phyloP scores from a whole-genome alignment of 2,888 invertebrate species.

The Brachypterus glaber region DNA sequence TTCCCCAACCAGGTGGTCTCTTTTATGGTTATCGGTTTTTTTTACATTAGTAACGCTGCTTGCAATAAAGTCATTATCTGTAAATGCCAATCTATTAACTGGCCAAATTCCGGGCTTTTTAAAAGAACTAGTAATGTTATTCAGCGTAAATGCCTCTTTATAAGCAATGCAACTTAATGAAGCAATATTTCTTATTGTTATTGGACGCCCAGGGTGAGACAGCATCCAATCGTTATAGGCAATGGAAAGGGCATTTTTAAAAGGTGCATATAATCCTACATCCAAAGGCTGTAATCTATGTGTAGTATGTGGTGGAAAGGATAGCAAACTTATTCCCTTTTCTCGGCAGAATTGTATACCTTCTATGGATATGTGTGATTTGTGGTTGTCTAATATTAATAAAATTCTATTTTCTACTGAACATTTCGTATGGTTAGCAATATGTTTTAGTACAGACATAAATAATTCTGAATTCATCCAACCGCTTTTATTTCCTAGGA shows the following conservation, averaged over 20 bases:
- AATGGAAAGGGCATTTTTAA: constrained; percentile 25
- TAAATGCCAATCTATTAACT: constrained; percentile 14
- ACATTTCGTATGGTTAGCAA: constrained; percentile 11
- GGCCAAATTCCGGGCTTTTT: constrained; percentile 20
- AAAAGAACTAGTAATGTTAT: constrained; percentile 19
- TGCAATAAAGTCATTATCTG: constrained; percentile 7
- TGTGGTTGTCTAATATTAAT: constrained; percentile 15
- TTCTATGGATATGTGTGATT: constrained; percentile 8
- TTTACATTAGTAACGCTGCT: constrained; percentile 5
- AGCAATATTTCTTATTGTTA: constrained; percentile 19
- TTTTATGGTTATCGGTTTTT: too few relatives aligned
- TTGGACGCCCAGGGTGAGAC: constrained; percentile 24
- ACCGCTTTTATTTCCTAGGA: constrained; percentile 18
- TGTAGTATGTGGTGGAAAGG: constrained; percentile 31
- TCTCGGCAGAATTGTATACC: constrained; percentile 25
- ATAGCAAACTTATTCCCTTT: constrained; percentile 29
- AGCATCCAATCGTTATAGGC: constrained; percentile 22
- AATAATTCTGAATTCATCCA: constrained; percentile 19
- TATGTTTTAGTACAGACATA: constrained; percentile 13
- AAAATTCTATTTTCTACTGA: constrained; percentile 11
- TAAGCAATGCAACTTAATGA: constrained; percentile 10
- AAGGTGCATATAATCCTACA: constrained; percentile 26
- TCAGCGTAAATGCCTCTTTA: constrained; percentile 10
- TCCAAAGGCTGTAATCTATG: constrained; percentile 31
- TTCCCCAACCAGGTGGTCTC: too few relatives aligned